Base-by-base conservation (phyloP, 2,797 vertebrate species). In the Notolepis coatsorum region DNA sequence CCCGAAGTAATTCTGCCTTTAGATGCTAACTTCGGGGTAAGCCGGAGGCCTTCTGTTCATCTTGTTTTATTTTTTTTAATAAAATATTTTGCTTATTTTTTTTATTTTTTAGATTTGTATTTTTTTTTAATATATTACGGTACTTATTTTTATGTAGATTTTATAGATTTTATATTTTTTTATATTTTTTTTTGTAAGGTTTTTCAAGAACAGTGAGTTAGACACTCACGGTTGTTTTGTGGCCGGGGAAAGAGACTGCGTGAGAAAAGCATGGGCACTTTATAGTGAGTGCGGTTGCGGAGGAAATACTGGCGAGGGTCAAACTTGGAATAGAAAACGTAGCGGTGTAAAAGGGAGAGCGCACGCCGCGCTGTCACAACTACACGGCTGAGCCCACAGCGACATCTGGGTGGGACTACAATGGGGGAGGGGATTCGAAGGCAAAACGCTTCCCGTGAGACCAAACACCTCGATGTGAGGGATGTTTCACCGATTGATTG, bases 141-240 rank as follows among this genome's bases (percentile, higher is more conserved):
- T 81, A 43, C 71, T 87, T 82, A 65, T 88, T 90, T 91, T 92
- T 92, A 84, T 91, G 13, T 63, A 76, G 78, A 64, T 93, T 93
- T 93, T 90, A 42, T 86, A 12, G 47, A 68, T 93, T 93, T 92
- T 92, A 71, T 91, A 76, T 86, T 91, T 93, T 86, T 93, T 92
- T 88, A 77, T 80, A 51, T 77, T 90, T 91, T 88, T 89, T 87
- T 85, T 88, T 88, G 75, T 89, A 86, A 80, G 90, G 83, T 87
- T 91, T 88, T 89, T 89, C 76, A 78, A 84, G 78, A 89, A 86
- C 91, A 51, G 93, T 93, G 92, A 93, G 93, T 92, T 87, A 55
- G 66, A 89, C 92, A 93, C 93, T 93, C 93, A 93, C 93, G 82
- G 89, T 86, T 74, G 87, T 90, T 90, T 89, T 89, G 89, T 88